Base-by-base conservation (phyloP, 2,113 vertebrate genomes). In the Lepus europaeus region DNA sequence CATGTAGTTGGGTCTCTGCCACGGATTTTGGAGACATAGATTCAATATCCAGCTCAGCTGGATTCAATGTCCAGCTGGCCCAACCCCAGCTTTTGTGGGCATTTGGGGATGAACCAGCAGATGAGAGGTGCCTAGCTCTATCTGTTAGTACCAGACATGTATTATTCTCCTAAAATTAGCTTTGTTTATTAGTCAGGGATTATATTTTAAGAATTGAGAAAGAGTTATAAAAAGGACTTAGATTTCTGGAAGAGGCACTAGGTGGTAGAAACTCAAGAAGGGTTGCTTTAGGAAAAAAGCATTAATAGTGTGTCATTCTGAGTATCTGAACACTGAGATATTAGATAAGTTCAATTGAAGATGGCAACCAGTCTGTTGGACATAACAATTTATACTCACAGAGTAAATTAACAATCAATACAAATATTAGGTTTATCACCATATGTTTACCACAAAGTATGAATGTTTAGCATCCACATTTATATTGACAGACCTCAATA, bases 221-320 rank as follows among this genome's bases (percentile, higher is more conserved):
- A 85, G 70, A 76, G 5, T 25, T 11, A 61, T 29, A 17, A 25
- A 29, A 19, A 12, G 33, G 33, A 19, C 20, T 85, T 72, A 61
- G 3, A 6, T 83, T 84, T n/a, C n/a, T 72, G 16, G 3, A 29
- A 20, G 0, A 70, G 33, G 2, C 3, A 49, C 23, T 76, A 20
- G 2, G 49, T 69, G 33, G 29, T 63, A 64, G 9, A 70, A 73
- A 36, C 17, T 39, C 79, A 6, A 7, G 10, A 94, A 88, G 33
- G 3, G 1, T 36, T 51, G 4, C 17, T 74, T 63, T 33, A 0
- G 1, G 13, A 14, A 2, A 5, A 23, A n/a, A 56, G 13, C 73
- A n/a, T 27, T 29, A 45, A n/a, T 10, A 77, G 7, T 68, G 7
- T 68, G 23, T 3, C 11, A 25, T n/a, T 92, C 29, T 78, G n/a